These are phyloP conservation scores for Chrysoperla carnea DNA, from an alignment of 1,140 invertebrate genomes.

Conservation along the genomic window DNA sequence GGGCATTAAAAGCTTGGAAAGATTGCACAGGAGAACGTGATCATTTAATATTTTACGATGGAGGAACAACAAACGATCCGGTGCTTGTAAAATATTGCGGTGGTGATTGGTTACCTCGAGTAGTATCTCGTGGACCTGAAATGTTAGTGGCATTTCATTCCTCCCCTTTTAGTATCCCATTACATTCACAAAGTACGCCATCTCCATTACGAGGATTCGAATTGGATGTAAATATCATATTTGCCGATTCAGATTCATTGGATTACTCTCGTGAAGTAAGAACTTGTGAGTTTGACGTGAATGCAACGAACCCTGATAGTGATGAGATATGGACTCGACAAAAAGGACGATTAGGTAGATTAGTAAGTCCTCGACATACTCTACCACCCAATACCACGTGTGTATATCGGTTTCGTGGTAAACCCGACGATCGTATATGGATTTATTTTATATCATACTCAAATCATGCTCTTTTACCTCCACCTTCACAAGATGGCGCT, in stretches of 20 bases:
- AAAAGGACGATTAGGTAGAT: constrained; percentile 35
- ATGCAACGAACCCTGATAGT: constrained; percentile 38
- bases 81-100: constrained; percentile 75
- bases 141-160: constrained; percentile 78
- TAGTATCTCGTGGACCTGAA: constrained; percentile 50
- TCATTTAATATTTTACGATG: constrained; percentile 72
- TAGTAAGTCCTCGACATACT: constrained; percentile 65
- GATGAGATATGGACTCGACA: constrained; percentile 25
- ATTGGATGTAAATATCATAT: constrained; percentile 70
- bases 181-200: constrained; percentile 30
- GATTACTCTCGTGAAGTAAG: constrained; percentile 40
- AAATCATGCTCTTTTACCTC: constrained; percentile 36
- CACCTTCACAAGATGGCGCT: background rate
- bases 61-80: constrained; percentile 56
- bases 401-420: constrained; percentile 65
- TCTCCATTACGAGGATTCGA: constrained; percentile 58
- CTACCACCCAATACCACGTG: constrained; percentile 71
- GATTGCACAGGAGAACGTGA: constrained; percentile 67
- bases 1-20: constrained; percentile 55
- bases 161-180: constrained; percentile 52
- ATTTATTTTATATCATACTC: constrained; percentile 72
- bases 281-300: constrained; percentile 47
- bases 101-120: constrained; percentile 57
- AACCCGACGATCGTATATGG: constrained; percentile 63
- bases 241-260: constrained; percentile 62